Conservation (phyloP, 1,140 invertebrate genomes). For the Chionoecetes opilio region DNA sequence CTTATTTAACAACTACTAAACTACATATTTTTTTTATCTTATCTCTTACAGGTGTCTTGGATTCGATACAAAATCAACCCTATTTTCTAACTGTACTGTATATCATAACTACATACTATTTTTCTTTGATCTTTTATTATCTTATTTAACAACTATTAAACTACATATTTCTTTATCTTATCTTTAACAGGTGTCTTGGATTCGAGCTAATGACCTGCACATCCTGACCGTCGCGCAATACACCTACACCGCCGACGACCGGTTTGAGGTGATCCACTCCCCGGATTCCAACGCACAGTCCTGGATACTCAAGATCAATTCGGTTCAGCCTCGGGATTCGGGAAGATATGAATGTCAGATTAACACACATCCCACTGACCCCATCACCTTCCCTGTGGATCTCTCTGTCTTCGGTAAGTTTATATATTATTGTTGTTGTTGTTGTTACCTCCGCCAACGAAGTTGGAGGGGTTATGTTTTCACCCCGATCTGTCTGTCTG, state of each 20-base stretch:
- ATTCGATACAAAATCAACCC: background rate
- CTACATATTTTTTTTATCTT: too few species aligned
- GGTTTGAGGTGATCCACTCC: conserved; percentile 82
- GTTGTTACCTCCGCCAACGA: too few species aligned
- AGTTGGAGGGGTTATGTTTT: too few species aligned
- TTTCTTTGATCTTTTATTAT: too few species aligned
- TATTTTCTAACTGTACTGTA: background rate
- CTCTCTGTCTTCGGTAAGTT: conserved; percentile 78
- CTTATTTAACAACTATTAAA: too few species aligned
- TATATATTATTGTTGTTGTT: background rate
- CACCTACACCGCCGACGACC: conserved; percentile 82
- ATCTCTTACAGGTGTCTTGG: too few species aligned
- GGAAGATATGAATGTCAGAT: conserved; percentile 82
- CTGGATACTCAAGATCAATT: conserved; percentile 84
- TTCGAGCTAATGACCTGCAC: conserved; percentile 82
- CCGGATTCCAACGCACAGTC: conserved; percentile 83
- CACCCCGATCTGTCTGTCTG: background rate
- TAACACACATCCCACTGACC: conserved; percentile 79
- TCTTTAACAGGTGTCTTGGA: conserved; percentile 83
- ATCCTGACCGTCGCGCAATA: conserved; percentile 82
- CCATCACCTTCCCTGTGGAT: conserved; percentile 79
- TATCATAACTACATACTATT: background rate
- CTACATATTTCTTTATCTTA: background rate
- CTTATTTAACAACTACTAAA: too few species aligned
- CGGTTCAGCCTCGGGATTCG: conserved; percentile 82